A percentile compares a stretch with the other conserved stretches of the same genome.
These are phyloP conservation scores for Oplegnathus fasciatus DNA, from an alignment of 2,113 vertebrate genomes.

Conservation along the genomic window DNA sequence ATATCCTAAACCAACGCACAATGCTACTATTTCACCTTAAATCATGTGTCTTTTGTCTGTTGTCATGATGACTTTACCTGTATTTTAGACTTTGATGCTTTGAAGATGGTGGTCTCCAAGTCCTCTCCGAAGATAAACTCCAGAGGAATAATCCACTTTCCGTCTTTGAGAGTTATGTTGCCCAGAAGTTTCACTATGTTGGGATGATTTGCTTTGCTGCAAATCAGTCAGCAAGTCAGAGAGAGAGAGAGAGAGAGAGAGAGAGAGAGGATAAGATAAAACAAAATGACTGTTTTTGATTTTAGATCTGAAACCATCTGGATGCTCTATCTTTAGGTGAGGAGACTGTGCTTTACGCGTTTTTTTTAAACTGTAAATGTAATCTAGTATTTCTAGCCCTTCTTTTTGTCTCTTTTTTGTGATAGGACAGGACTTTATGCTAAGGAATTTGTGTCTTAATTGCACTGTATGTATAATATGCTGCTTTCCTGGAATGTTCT, in stretches of 20 bases:
- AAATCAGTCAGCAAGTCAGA: neutral
- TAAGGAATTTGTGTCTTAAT: neutral
- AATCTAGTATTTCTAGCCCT: neutral
- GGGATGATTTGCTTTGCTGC: conserved; percentile 75
- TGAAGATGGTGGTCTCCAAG: conserved; percentile 84
- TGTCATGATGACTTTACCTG: conserved; percentile 58
- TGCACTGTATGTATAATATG: neutral
- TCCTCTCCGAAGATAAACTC: conserved; percentile 86
- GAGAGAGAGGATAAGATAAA: neutral
- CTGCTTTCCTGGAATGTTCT: too few species aligned
- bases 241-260: conserved; percentile 3
- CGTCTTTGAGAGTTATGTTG: conserved; percentile 69
- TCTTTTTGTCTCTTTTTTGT: neutral
- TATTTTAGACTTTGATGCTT: conserved; percentile 78
- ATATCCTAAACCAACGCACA: neutral
- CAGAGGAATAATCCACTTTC: conserved; percentile 83
- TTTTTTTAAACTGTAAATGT: neutral
- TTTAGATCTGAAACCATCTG: neutral
- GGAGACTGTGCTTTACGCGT: too few species aligned
- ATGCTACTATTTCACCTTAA: neutral
- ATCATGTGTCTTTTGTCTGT: neutral
- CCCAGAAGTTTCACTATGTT: conserved; percentile 85
- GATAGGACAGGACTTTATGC: neutral
- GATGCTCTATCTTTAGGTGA: neutral
- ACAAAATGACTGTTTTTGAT: neutral